Percentiles rank a stretch among this genome's conserved stretches.
phyloP scores from a whole-genome alignment of 2,888 invertebrate species.

The Harpalus rufipes region DNA sequence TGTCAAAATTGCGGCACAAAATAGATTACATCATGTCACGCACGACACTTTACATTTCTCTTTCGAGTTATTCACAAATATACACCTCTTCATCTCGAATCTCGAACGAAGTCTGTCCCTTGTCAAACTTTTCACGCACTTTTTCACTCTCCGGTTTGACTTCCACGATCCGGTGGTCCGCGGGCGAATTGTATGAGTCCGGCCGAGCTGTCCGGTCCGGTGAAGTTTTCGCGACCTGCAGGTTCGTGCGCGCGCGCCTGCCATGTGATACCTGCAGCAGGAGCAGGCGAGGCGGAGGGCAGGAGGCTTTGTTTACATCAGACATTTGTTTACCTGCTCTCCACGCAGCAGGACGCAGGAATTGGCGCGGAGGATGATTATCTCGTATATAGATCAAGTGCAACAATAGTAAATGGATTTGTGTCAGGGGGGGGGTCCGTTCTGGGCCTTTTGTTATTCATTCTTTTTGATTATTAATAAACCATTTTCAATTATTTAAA shows the following conservation, averaged over 20 bases:
- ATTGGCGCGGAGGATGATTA: background rate
- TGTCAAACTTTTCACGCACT: too few species aligned
- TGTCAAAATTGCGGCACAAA: too few species aligned
- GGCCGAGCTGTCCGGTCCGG: background rate
- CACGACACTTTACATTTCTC: background rate
- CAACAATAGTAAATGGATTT: too few species aligned
- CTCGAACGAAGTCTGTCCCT: too few species aligned
- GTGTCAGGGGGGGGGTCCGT: too few species aligned
- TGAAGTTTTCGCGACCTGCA: background rate
- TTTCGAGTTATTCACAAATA: background rate
- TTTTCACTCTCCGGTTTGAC: too few species aligned
- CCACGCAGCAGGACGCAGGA: background rate
- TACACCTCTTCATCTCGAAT: too few species aligned
- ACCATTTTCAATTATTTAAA: too few species aligned
- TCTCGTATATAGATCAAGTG: background rate
- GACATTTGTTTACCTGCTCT: background rate
- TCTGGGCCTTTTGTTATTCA: too few species aligned
- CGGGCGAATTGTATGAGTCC: background rate
- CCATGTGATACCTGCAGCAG: background rate
- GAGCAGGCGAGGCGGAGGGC: background rate
- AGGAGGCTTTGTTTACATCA: background rate
- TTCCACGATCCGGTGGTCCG: background rate
- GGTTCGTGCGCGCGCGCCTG: background rate
- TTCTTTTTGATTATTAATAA: too few species aligned
- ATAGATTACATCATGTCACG: background rate